These are phyloP conservation scores for Lipotes vexillifer DNA, from an alignment of 2,113 vertebrate species.

Conservation along the genomic window DNA sequence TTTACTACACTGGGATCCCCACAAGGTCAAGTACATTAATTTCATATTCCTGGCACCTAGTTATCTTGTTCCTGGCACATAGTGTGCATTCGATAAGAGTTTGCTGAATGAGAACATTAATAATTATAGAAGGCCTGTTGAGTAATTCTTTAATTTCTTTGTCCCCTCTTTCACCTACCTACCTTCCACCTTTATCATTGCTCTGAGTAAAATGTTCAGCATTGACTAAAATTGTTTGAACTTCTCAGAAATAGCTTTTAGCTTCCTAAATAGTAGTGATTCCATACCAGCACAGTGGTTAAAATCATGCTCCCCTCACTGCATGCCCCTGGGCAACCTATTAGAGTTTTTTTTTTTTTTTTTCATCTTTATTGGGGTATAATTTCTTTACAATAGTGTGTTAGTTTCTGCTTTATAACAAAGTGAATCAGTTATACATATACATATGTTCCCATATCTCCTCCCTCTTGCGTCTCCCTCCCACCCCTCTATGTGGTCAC, in stretches of 20 bases:
- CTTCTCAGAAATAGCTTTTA: background rate
- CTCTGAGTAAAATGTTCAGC: background rate
- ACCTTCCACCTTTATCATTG: background rate
- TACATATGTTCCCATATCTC: too few relatives aligned
- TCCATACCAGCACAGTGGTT: background rate
- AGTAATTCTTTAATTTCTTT: background rate
- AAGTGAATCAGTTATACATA: too few relatives aligned
- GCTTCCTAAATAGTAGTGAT: background rate
- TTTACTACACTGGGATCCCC: background rate
- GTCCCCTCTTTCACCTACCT: background rate
- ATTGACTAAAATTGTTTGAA: background rate
- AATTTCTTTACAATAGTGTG: too few relatives aligned
- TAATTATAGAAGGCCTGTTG: background rate
- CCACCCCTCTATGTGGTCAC: too few relatives aligned
- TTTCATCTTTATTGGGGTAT: too few relatives aligned
- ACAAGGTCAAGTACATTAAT: slow-evolving; percentile 30
- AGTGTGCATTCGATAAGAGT: background rate
- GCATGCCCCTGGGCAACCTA: background rate
- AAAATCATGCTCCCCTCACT: background rate
- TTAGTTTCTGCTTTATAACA: too few relatives aligned
- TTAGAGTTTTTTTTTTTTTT: too few relatives aligned
- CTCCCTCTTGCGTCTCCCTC: too few relatives aligned
- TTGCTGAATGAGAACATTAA: slow-evolving; percentile 22
- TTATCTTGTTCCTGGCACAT: background rate
- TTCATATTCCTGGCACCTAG: background rate